phyloP scores from a whole-genome alignment of 2,797 vertebrate species.

The Trachurus trachurus region DNA sequence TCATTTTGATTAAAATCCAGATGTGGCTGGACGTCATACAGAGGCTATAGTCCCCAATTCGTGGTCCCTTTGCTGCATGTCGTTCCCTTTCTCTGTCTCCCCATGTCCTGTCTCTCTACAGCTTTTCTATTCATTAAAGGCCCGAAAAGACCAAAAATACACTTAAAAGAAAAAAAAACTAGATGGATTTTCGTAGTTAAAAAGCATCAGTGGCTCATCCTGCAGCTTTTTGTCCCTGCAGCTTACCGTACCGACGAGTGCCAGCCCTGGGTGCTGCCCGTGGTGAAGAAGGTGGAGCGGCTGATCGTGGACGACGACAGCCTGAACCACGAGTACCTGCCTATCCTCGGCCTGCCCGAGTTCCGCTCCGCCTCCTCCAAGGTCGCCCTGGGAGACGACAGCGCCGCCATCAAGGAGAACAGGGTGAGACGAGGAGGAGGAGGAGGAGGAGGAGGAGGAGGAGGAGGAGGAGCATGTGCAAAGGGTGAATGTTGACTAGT shows the following conservation, averaged over 20 bases:
- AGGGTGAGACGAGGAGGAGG: slow-evolving; percentile 70
- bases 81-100: too few species aligned
- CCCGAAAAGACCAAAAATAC: too few species aligned
- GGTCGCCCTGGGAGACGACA: slow-evolving; percentile 92
- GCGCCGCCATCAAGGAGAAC: slow-evolving; percentile 90
- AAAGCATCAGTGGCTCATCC: too few species aligned
- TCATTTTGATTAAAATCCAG: not conserved
- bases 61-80: too few species aligned
- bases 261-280: slow-evolving; percentile 96
- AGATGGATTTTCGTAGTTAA: too few species aligned
- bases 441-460: too few species aligned
- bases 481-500: too few species aligned
- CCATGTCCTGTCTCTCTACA: too few species aligned
- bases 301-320: slow-evolving; percentile 88
- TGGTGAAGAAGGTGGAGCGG: slow-evolving; percentile 95
- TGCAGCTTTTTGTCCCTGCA: slow-evolving; percentile 64
- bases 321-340: slow-evolving; percentile 97
- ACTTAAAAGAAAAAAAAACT: too few species aligned
- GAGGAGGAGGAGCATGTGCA: too few species aligned
- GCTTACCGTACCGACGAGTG: slow-evolving; percentile 96
- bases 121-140: too few species aligned
- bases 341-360: slow-evolving; percentile 94
- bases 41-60: too few species aligned
- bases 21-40: not conserved
- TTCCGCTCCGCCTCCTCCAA: slow-evolving; percentile 91